Base-by-base conservation (phyloP, 2,797 vertebrate species). In the Dermochelys coriacea region DNA sequence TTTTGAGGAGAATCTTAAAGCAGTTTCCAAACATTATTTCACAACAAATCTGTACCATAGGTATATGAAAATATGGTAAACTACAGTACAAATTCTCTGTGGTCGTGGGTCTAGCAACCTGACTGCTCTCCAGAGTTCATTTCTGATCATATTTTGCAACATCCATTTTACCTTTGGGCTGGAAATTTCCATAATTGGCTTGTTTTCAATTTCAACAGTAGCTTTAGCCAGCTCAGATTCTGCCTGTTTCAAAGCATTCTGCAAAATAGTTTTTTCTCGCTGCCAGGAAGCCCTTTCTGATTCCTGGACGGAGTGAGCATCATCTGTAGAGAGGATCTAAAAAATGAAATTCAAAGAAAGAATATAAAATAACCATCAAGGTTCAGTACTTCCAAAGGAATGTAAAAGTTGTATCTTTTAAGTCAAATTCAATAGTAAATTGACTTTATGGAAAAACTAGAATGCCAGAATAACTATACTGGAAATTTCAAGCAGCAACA, bases 101-200 rank as follows among this genome's bases (percentile, higher is more conserved):
- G n/a, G 15, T 23, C 15, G 4, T 0, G 14, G 23, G 19, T 11
- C 0, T 16, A 23, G 25, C 41, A 80, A 0, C 0, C 34, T 75
- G 37, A 5, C 9, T n/a, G n/a, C 10, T 23, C 34, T 80, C 68
- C 79, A 91, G 31, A 47, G 5, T 59, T 45, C 23, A 45, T 14
- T 5, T 51, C 18, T 51, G 4, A 81, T 59, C 34, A 29, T 5
- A 11, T 7, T 16, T 77, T 49, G 29, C 27, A 21, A 2, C 0
- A 87, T 3, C 10, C 6, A 3, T 29, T 97, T 98, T 94, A 99
- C 99, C 98, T 99, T 99, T 93, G 93, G 82, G 74, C 84, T 97
- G 88, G 96, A 98, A 88, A 90, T 75, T 55, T 98, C 98, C 81
- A 51, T 51, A 55, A 97, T 49, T 6, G 98, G 98, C 87, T 98